Evolutionary conservation across 2,797 vertebrate genomes (phyloP).

Genomic region (Melanotaenia parkinsoni): DNA sequence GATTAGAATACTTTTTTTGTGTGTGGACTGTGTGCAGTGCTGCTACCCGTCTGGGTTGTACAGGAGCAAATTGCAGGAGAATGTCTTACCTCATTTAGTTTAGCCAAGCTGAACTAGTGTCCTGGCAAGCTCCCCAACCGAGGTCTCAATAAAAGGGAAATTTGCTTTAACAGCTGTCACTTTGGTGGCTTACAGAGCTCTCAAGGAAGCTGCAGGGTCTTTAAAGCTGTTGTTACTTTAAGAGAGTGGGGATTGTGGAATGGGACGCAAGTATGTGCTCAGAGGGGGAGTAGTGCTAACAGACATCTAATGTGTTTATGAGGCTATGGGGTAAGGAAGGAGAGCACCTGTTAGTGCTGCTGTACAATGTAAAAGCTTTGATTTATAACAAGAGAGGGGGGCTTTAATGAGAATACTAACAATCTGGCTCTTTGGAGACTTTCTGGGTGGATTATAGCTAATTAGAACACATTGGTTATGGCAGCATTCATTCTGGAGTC

Average conservation of each 20-base stretch:
- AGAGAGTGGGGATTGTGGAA: slow-evolving; percentile 58
- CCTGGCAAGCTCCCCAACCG: slow-evolving; percentile 67
- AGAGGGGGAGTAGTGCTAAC: slow-evolving; percentile 41
- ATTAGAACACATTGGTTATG: slow-evolving; percentile 84
- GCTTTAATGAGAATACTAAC: slow-evolving; percentile 83
- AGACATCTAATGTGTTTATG: slow-evolving; percentile 76
- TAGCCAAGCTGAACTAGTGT: slow-evolving; percentile 67
- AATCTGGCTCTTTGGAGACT: slow-evolving; percentile 80
- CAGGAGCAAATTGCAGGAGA: slow-evolving; percentile 68
- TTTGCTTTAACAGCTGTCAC: slow-evolving; percentile 79
- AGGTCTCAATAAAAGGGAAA: slow-evolving; percentile 78
- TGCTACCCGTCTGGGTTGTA: slow-evolving; percentile 58
- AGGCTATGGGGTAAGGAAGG: slow-evolving; percentile 66
- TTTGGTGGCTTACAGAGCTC: slow-evolving; percentile 73
- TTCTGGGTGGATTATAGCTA: slow-evolving; percentile 82
- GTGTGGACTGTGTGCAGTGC: slow-evolving; percentile 43
- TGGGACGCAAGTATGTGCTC: neutral
- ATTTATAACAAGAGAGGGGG: slow-evolving; percentile 81
- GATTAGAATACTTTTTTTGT: slow-evolving; percentile 55
- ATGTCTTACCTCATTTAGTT: slow-evolving; percentile 74
- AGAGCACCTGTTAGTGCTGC: slow-evolving; percentile 73
- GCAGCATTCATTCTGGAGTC: slow-evolving; percentile 77
- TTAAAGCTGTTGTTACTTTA: slow-evolving; percentile 72
- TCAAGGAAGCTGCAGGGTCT: slow-evolving; percentile 69
- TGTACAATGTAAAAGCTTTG: slow-evolving; percentile 75